A percentile compares a stretch with the other conserved stretches of the same genome.
Conservation (phyloP, 1,140 invertebrate species). For the Nebria ingens region DNA sequence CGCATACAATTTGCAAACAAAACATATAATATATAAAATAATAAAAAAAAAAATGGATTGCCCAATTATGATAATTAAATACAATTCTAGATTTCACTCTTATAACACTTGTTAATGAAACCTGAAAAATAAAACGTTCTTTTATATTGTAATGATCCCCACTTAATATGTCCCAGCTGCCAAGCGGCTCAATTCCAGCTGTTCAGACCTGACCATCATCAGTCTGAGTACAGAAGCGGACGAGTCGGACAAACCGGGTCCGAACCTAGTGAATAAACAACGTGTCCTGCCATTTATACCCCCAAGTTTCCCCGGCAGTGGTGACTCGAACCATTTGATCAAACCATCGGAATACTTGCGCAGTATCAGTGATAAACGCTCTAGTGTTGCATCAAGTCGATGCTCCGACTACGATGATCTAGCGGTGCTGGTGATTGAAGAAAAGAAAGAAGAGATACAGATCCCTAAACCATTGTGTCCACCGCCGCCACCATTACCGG, state of each 20-base stretch:
- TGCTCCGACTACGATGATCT: conserved; percentile 22
- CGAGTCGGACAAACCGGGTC: conserved; percentile 39
- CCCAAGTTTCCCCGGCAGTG: conserved; percentile 64
- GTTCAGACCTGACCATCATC: conserved; percentile 33
- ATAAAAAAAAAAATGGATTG: background rate
- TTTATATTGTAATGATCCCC: conserved; percentile 10
- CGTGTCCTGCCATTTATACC: conserved; percentile 78
- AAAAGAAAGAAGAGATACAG: conserved; percentile 12
- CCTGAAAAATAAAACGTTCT: conserved; percentile 17
- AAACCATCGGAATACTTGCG: conserved; percentile 85
- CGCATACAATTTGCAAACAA: background rate
- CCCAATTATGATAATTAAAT: conserved; percentile 7
- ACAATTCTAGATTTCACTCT: conserved; percentile 18
- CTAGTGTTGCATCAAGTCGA: conserved; percentile 31
- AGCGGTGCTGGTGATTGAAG: conserved; percentile 13
- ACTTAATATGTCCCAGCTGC: conserved; percentile 23
- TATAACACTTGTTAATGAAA: conserved; percentile 25
- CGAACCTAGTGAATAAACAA: conserved; percentile 68
- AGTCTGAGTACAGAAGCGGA: conserved; percentile 32
- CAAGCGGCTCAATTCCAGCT: conserved; percentile 29
- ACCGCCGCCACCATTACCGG: conserved; percentile 46
- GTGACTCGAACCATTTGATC: conserved; percentile 67
- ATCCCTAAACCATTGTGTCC: conserved; percentile 26
- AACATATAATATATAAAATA: too few relatives aligned
- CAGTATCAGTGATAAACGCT: conserved; percentile 60